A percentile compares a stretch with the other conserved stretches of the same genome.
Evolutionary conservation across 2,888 invertebrate species (phyloP).

Genomic region (Stegana nigrithorax): DNA sequence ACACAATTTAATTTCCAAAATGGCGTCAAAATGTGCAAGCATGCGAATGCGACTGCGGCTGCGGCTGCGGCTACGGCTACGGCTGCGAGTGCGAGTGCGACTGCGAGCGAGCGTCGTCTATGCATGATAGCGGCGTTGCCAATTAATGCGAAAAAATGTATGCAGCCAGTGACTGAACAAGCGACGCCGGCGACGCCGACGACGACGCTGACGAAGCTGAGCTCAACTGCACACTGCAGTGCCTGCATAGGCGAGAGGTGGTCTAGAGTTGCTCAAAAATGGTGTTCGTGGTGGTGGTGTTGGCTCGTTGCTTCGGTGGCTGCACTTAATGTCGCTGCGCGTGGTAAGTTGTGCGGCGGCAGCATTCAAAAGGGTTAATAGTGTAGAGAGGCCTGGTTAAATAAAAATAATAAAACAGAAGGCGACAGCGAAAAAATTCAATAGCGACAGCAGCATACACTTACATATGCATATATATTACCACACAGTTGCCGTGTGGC

Average conservation of each 20-base stretch:
- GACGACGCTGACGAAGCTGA: neutral
- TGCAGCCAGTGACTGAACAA: neutral
- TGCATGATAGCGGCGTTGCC: too few species aligned
- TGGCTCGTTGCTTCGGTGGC: neutral
- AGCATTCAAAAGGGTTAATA: too few species aligned
- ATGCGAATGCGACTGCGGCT: too few species aligned
- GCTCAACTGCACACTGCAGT: neutral
- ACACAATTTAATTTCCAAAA: constrained; percentile 61
- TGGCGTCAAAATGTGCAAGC: constrained; percentile 60
- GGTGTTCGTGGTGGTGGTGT: neutral
- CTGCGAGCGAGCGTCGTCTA: neutral
- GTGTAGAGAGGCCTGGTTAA: too few species aligned
- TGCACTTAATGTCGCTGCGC: too few species aligned
- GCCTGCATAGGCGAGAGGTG: neutral
- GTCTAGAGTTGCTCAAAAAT: neutral
- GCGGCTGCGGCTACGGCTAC: neutral
- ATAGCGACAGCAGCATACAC: too few species aligned
- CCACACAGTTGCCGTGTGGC: neutral
- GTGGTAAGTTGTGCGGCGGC: too few species aligned
- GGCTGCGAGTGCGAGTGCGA: constrained; percentile 18
- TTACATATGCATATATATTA: neutral
- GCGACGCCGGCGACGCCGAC: too few species aligned
- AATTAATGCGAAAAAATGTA: neutral
- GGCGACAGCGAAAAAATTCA: too few species aligned
- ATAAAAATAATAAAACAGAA: too few species aligned